Evolutionary conservation across 2,113 vertebrate species (phyloP).

Genomic region (Scatophagus argus): DNA sequence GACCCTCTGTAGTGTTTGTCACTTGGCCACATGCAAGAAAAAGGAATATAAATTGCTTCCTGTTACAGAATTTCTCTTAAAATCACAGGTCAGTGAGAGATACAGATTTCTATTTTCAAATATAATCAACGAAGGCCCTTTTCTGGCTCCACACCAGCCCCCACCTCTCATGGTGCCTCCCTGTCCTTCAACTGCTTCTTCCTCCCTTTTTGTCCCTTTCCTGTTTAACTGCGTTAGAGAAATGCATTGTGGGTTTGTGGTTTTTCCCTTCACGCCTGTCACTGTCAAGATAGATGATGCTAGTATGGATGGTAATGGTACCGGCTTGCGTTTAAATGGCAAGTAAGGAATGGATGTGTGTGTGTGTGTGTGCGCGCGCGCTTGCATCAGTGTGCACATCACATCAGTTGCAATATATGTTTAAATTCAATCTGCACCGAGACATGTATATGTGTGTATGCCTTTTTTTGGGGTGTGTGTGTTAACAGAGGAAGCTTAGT

Average conservation of each 20-base stretch:
- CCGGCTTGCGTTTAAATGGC: conserved; percentile 45
- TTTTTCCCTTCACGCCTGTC: conserved; percentile 76
- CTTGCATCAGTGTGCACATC: conserved; percentile 6
- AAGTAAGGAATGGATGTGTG: conserved; percentile 22
- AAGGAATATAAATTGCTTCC: background rate
- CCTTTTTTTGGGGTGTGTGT: conserved; percentile 54
- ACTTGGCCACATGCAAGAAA: background rate
- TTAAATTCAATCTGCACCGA: conserved; percentile 39
- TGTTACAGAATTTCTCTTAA: background rate
- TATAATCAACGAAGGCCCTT: background rate
- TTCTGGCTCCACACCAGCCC: conserved; percentile 26
- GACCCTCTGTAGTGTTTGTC: background rate
- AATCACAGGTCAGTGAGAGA: background rate
- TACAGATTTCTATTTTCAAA: background rate
- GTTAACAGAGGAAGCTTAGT: conserved; percentile 40
- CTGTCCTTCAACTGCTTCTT: conserved; percentile 47
- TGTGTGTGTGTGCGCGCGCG: too few species aligned
- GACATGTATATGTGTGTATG: conserved; percentile 25
- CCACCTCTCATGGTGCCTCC: conserved; percentile 17
- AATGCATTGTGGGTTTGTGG: conserved; percentile 71
- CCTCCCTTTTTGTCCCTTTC: conserved; percentile 50
- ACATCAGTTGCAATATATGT: conserved; percentile 34
- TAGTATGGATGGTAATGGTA: conserved; percentile 65
- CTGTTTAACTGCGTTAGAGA: conserved; percentile 52
- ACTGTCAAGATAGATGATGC: conserved; percentile 68